Evolutionary conservation across 1,140 invertebrate species (phyloP).

Genomic region (Glossosoma conforme): DNA sequence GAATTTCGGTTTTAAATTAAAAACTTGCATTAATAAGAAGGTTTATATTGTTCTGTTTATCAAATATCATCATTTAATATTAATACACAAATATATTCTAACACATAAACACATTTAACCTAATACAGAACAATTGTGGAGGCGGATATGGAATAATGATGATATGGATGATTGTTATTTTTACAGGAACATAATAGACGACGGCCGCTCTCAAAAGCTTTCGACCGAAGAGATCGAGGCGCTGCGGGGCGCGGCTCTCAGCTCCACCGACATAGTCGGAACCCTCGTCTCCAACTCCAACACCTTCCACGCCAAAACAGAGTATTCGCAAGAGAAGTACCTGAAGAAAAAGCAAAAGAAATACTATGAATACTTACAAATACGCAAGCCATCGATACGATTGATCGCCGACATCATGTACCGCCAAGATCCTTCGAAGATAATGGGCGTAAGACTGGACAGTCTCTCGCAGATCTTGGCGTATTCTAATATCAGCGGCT

Average conservation of each 20-base stretch:
- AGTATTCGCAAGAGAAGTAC: slow-evolving; percentile 92
- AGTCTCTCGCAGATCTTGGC: slow-evolving; percentile 82
- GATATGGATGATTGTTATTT: too few species aligned
- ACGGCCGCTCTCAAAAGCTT: slow-evolving; percentile 81
- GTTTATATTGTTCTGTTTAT: slow-evolving; percentile 51
- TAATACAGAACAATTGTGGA: too few species aligned
- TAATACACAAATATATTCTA: too few species aligned
- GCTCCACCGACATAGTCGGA: slow-evolving; percentile 78
- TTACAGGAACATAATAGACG: slow-evolving; percentile 77
- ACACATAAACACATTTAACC: too few species aligned
- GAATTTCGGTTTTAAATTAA: slow-evolving; percentile 44
- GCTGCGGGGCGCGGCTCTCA: slow-evolving; percentile 67
- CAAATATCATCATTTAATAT: slow-evolving; percentile 45
- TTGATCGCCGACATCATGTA: slow-evolving; percentile 76
- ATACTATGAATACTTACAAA: slow-evolving; percentile 74
- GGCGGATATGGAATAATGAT: too few species aligned
- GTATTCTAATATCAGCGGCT: slow-evolving; percentile 70
- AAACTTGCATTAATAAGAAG: slow-evolving; percentile 51
- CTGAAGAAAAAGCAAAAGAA: slow-evolving; percentile 91
- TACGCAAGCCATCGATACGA: slow-evolving; percentile 69
- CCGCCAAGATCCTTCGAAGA: slow-evolving; percentile 67
- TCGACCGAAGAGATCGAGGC: slow-evolving; percentile 76
- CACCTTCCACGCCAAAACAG: slow-evolving; percentile 82
- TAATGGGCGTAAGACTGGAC: slow-evolving; percentile 77
- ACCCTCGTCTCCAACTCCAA: slow-evolving; percentile 84